A percentile compares a stretch with the other conserved stretches of the same genome.
Conservation (phyloP, 2,797 vertebrate species). For the Spea hammondii region DNA sequence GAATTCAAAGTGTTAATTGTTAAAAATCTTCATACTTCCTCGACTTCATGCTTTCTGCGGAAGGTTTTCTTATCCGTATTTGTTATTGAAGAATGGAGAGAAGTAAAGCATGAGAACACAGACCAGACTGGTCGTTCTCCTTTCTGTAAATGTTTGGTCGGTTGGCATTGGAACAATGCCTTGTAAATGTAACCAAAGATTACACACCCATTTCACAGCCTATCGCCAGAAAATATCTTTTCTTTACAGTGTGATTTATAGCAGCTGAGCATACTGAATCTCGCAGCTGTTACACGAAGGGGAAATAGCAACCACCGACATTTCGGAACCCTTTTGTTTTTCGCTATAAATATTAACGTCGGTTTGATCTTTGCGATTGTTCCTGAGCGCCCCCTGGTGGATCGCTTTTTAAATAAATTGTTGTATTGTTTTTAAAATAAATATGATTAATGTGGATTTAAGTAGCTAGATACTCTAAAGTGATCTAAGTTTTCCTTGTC, state of each 20-base stretch:
- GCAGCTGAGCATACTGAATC: slow-evolving; percentile 8
- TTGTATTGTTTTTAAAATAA: too few relatives aligned
- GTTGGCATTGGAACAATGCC: not conserved
- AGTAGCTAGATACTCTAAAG: too few relatives aligned
- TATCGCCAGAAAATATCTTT: slow-evolving; percentile 33
- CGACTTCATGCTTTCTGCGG: too few relatives aligned
- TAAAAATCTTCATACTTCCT: too few relatives aligned
- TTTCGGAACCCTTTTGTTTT: slow-evolving; percentile 13
- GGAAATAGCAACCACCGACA: slow-evolving; percentile 12
- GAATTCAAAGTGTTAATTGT: too few relatives aligned
- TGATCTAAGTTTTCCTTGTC: too few relatives aligned
- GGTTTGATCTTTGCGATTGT: slow-evolving; percentile 5
- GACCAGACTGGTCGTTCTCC: slow-evolving; percentile 22
- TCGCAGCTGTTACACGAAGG: slow-evolving; percentile 41
- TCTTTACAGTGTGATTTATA: slow-evolving; percentile 36
- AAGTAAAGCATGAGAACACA: not conserved
- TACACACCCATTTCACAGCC: slow-evolving; percentile 2
- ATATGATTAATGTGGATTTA: too few relatives aligned
- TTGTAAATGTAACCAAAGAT: slow-evolving; percentile 25
- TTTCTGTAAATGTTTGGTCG: slow-evolving; percentile 28
- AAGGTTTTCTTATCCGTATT: too few relatives aligned
- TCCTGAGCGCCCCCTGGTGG: slow-evolving; percentile 33
- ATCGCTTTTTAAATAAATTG: too few relatives aligned
- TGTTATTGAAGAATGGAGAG: too few relatives aligned
- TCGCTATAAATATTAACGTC: slow-evolving; percentile 17